Evolutionary conservation across 2,113 vertebrate genomes (phyloP), one percentile per base, ranked within the genome.

Genomic region (Gila orcuttii): DNA sequence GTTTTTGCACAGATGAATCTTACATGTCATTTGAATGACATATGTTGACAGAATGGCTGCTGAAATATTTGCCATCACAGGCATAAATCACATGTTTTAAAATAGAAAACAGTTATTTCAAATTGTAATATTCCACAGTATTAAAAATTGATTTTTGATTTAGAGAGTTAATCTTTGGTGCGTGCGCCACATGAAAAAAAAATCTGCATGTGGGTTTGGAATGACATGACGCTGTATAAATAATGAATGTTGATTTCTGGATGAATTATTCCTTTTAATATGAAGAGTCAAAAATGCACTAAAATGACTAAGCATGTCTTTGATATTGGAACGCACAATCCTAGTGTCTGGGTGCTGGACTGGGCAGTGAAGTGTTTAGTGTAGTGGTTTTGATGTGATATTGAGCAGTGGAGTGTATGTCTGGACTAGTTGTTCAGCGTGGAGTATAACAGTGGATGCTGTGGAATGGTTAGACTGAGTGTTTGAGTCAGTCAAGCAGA

Each of bases 351-450:
- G 3, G 64, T 45, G 36, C 78, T 47, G 39, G n/a, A 64, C 15
- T 45, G 59, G 60, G 25, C 60, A 50, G 60, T 31, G 62, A 9
- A 15, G 31, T 47, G 39, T 82, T 50, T 39, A 59, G 55, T n/a
- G 76, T 33, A 79, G 52, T 60, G 55, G 33, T 68, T 33, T 31
- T 68, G 47, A 82, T 82, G 79, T 7, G 45, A 50, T 68, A 66
- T 45, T 13, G 79, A 82, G 79, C 60, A 23, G 62, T 68, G 62
- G 42, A 31, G 39, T 82, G 62, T 69, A 23, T 69, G 62, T 47
- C 64, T 82, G 45, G 80, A 82, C 80, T 69, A 52, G 80, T 82
- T 82, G 64, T 69, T 82, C 52, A 69, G 80, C 21, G 64, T 69
- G 64, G 62, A 33, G 28, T 25, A 77, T 28, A 52, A 47, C 71